Conservation (phyloP, 2,888 invertebrate genomes). For the Ophioninae sp. region DNA sequence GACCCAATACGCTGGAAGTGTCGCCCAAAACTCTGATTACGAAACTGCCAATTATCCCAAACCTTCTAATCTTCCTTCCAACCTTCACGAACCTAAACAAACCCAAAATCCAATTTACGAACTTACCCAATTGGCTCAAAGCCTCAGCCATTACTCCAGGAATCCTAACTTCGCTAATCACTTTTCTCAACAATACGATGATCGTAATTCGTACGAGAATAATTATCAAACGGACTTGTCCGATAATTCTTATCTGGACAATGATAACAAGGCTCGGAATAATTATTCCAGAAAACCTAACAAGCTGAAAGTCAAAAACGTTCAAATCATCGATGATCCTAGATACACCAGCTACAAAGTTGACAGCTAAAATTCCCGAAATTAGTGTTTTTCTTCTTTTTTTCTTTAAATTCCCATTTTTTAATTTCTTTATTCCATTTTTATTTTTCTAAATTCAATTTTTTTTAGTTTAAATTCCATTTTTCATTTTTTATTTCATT, state of each 20-base stretch:
- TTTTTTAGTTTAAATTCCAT: not conserved
- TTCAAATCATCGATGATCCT: constrained; percentile 77
- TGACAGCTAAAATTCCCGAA: constrained; percentile 36
- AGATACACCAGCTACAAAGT: constrained; percentile 69
- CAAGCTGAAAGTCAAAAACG: constrained; percentile 75
- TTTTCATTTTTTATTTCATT: no score
- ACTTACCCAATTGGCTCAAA: constrained; percentile 73
- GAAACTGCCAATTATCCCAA: constrained; percentile 61
- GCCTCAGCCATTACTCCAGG: constrained; percentile 66
- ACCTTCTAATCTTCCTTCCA: not conserved
- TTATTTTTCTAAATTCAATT: not conserved
- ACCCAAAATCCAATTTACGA: constrained; percentile 71
- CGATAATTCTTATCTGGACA: constrained; percentile 49
- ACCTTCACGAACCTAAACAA: not conserved
- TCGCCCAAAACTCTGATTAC: constrained; percentile 67
- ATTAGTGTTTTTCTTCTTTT: not conserved
- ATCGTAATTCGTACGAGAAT: constrained; percentile 49
- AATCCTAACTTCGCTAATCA: constrained; percentile 52
- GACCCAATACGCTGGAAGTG: constrained; percentile 72
- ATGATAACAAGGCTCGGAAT: constrained; percentile 53
- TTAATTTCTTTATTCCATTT: no score
- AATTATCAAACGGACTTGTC: constrained; percentile 63
- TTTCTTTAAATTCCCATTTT: no score
- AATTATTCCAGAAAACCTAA: constrained; percentile 55
- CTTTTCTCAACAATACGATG: constrained; percentile 54